A percentile compares a stretch with the other conserved stretches of the same genome.
Evolutionary conservation across 2,888 invertebrate species (phyloP).

Genomic region (Sinelater perroti): DNA sequence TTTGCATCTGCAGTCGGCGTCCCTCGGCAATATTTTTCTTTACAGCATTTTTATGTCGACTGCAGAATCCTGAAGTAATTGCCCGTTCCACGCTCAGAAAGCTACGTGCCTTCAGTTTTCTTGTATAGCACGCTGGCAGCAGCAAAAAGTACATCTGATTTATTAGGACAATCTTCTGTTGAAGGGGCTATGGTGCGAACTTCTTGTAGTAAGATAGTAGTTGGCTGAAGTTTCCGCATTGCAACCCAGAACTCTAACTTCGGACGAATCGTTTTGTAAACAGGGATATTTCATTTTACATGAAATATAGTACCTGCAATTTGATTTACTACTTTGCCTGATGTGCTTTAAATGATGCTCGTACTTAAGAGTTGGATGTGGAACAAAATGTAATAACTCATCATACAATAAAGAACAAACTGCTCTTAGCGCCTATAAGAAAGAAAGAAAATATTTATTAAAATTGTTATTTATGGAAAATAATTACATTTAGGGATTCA

Average conservation of each 20-base stretch:
- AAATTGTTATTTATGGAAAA: too few species aligned
- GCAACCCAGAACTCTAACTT: too few species aligned
- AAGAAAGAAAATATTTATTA: too few species aligned
- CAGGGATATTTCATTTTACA: constrained; percentile 1
- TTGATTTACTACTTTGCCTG: too few species aligned
- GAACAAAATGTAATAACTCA: too few species aligned
- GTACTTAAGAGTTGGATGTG: too few species aligned
- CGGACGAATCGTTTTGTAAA: not conserved
- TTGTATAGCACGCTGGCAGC: constrained; percentile 3
- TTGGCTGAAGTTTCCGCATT: not conserved
- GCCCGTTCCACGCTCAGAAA: constrained; percentile 2
- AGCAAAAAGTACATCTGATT: constrained; percentile 8
- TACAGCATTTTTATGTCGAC: not conserved
- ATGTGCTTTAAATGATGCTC: too few species aligned
- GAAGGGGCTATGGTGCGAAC: not conserved
- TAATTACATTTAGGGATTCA: too few species aligned
- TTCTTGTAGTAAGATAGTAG: not conserved
- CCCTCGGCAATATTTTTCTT: not conserved
- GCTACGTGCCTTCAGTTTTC: constrained; percentile 12
- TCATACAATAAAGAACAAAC: too few species aligned
- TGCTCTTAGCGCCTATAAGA: too few species aligned
- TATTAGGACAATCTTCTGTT: constrained; percentile 1
- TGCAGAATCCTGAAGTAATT: constrained; percentile 9
- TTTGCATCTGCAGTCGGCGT: not conserved
- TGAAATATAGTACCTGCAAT: too few species aligned